These are phyloP conservation scores for Thymallus thymallus DNA, from an alignment of 2,113 vertebrate species.

Conservation along the genomic window DNA sequence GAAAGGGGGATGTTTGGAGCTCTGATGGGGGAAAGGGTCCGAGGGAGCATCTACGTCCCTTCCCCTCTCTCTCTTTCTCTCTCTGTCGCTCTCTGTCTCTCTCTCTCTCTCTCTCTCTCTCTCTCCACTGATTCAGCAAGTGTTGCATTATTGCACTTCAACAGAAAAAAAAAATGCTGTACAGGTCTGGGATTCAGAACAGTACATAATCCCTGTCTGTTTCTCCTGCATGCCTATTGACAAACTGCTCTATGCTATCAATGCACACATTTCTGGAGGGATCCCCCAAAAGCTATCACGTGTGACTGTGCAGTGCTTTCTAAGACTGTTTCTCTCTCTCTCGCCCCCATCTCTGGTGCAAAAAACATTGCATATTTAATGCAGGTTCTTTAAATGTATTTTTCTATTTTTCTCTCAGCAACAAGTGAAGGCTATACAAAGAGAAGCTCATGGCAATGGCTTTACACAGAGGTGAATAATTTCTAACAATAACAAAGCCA, in stretches of 20 bases:
- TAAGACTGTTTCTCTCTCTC: not conserved
- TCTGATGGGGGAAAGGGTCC: not conserved
- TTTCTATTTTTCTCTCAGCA: no score
- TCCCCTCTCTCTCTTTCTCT: no score
- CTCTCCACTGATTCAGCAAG: not conserved
- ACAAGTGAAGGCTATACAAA: not conserved
- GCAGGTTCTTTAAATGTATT: no score
- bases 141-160: not conserved
- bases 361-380: not conserved
- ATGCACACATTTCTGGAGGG: not conserved
- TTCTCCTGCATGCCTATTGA: not conserved
- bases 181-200: not conserved
- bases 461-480: not conserved
- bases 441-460: not conserved
- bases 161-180: no score
- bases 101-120: no score
- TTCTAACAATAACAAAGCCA: not conserved
- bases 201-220: not conserved
- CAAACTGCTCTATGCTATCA: not conserved
- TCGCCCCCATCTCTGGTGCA: not conserved
- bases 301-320: not conserved
- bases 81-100: no score
- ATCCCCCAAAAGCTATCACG: no score
- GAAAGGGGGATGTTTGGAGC: not conserved
- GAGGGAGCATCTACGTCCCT: not conserved